Conservation (phyloP, 2,797 vertebrate species). For the Zalophus californianus region DNA sequence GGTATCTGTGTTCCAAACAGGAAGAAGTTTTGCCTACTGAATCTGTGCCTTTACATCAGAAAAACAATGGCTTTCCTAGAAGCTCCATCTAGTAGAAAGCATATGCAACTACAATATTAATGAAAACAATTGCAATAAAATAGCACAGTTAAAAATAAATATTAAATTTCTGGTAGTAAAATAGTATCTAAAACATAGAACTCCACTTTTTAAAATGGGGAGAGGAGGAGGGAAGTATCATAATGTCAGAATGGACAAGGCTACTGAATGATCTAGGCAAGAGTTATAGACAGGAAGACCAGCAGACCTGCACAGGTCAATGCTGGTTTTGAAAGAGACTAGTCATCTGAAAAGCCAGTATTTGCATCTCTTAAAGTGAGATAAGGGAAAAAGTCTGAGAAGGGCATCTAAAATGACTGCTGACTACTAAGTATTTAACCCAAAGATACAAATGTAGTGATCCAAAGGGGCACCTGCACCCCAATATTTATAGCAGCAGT, state of each 20-base stretch:
- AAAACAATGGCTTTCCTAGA: background rate
- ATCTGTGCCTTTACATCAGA: background rate
- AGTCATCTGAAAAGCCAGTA: background rate
- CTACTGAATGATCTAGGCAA: background rate
- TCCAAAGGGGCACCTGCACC: background rate
- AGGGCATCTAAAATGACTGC: background rate
- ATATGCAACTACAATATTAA: slow-evolving; percentile 40
- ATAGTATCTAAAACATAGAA: background rate
- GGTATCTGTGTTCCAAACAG: background rate
- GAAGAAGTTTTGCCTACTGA: background rate
- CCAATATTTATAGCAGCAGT: background rate
- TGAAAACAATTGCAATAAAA: slow-evolving; percentile 28
- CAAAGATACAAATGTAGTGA: background rate
- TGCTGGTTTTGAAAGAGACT: background rate
- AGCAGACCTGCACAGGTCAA: background rate
- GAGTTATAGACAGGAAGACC: background rate
- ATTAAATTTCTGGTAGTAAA: slow-evolving; percentile 13
- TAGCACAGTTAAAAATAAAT: background rate
- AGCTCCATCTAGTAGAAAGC: background rate
- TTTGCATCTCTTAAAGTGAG: background rate
- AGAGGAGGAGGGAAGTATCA: background rate
- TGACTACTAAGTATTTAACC: background rate
- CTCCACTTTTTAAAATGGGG: background rate
- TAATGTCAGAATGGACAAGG: background rate
- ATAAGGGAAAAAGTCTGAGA: background rate